Evolutionary conservation across 2,797 vertebrate species (phyloP).

Genomic region (Crenichthys baileyi): DNA sequence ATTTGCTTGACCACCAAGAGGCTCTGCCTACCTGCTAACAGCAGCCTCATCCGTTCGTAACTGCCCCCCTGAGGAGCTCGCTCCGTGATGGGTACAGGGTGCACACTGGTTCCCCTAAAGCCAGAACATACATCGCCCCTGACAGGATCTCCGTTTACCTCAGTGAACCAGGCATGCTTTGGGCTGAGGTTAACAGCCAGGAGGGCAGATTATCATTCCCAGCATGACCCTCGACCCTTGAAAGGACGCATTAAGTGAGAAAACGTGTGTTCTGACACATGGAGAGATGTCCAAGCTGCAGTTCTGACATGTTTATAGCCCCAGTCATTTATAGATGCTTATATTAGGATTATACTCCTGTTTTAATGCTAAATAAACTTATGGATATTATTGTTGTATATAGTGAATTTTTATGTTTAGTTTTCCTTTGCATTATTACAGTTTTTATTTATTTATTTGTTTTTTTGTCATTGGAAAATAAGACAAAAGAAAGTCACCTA

Average conservation of each 20-base stretch:
- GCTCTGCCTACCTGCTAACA: conserved; percentile 33
- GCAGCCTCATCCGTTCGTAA: conserved; percentile 27
- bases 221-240: conserved; percentile 25
- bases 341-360: not conserved
- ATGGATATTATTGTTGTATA: too few relatives aligned
- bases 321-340: not conserved
- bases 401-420: not conserved
- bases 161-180: conserved; percentile 55
- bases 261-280: conserved; percentile 37
- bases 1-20: conserved; percentile 18
- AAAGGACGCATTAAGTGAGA: conserved; percentile 30
- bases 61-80: conserved; percentile 30
- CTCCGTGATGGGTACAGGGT: conserved; percentile 36
- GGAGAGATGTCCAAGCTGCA: conserved; percentile 10
- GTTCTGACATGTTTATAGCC: not conserved
- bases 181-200: conserved; percentile 27
- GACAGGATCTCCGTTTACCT: conserved; percentile 64
- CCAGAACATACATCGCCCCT: conserved; percentile 47
- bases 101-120: conserved; percentile 33
- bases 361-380: not conserved
- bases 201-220: conserved; percentile 58
- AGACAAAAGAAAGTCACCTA: too few relatives aligned
- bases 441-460: not conserved
- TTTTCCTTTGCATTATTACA: not conserved
- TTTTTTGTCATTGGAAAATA: not conserved